Evolutionary conservation across 2,113 vertebrate genomes (phyloP).

Genomic region (Ahaetulla prasina): DNA sequence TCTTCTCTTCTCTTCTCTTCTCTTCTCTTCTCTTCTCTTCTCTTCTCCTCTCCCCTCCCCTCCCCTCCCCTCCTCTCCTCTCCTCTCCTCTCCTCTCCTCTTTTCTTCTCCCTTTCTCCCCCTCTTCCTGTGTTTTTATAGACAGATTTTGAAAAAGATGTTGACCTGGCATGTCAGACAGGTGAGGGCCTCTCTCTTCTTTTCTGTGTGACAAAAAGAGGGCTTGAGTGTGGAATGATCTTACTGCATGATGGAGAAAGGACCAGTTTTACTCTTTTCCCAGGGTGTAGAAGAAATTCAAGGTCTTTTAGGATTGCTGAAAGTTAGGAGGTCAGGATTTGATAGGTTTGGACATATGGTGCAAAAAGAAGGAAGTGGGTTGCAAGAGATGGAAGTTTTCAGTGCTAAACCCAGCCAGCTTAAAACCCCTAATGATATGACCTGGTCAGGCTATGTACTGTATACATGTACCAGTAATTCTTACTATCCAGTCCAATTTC

Average conservation of each 20-base stretch:
- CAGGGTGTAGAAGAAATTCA: too few species aligned
- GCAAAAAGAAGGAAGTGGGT: too few species aligned
- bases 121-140: constrained; percentile 70
- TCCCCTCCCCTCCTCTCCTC: constrained; percentile 37
- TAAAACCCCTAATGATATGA: background rate
- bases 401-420: background rate
- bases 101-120: constrained; percentile 51
- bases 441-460: background rate
- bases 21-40: constrained; percentile 31
- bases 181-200: constrained; percentile 70
- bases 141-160: constrained; percentile 99
- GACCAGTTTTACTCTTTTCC: background rate
- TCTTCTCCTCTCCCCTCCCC: too few species aligned
- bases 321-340: background rate
- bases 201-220: background rate
- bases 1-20: constrained; percentile 40
- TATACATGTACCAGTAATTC: background rate
- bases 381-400: background rate
- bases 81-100: constrained; percentile 28
- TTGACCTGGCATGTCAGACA: constrained; percentile 98
- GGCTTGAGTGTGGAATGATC: fast-evolving
- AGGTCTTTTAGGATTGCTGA: background rate
- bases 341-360: background rate
- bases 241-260: background rate
- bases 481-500: background rate